Base-by-base conservation (phyloP, 1,140 invertebrate species). In the Mamestra configurata region DNA sequence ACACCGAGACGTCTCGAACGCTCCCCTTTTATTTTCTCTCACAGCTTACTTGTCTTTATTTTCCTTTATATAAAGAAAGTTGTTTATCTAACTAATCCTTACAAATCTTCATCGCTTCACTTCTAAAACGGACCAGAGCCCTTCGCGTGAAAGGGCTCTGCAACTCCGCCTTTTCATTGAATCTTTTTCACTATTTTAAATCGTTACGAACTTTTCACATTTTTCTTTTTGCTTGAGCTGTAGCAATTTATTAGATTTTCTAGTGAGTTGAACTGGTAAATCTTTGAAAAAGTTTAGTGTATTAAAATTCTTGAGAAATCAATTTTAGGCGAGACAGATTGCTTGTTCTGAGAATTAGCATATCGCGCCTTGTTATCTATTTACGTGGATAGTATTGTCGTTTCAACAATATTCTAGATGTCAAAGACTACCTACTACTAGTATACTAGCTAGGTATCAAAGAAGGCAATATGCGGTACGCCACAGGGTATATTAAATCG, bases 71-170 rank as follows among this genome's bases (percentile, higher is more conserved):
- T 66, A 77, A 77, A 77, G 71, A 59, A 73, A 73, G 71, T 73
- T 73, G 71, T 73, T 73, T 73, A 73, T 73, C 71, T 73, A 59
- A 73, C 71, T 73, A 73, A 73, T 73, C 57, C 73, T 76, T 76
- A 46, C 73, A 76, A 76, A 76, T 76, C 57, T 55, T 64, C 57
- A 49, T 76, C 37, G 40, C 43, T 76, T 76, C 64, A 64, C 57
- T 61, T 66, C 40, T 68, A 68, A 68, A 37, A 70, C 51, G 61
- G 59, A 20, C 27, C 27, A 10, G 22, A 78, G 49, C 57, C 46
- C 35, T 77, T 64, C 55, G 7, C 22, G 22, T 49, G 40, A 68
- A 75, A 80, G 31, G 71, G 51, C 71, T 73, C 20, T 46, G 51
- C 15, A n/a, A 37, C 31, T 57, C 13, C 35, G 71, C 31, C n/a